These are phyloP conservation scores for Squalus acanthias DNA, from an alignment of 2,797 vertebrate species.

Conservation along the genomic window DNA sequence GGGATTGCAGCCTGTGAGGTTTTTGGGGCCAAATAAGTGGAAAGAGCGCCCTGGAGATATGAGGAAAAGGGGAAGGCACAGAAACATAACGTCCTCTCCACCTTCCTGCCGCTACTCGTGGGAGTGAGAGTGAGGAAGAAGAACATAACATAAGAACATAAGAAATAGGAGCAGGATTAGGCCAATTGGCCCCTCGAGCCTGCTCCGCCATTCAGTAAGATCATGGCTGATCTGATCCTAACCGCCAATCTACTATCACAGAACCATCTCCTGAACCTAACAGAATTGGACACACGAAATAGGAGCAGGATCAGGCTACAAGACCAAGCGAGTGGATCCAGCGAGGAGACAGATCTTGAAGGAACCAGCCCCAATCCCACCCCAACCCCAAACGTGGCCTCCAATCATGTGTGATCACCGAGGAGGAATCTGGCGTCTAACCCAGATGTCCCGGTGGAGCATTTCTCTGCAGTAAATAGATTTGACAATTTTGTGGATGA, in stretches of 20 bases:
- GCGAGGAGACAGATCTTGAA: background rate
- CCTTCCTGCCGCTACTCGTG: background rate
- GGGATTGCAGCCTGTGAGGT: background rate
- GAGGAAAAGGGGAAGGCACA: background rate
- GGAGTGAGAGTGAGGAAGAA: background rate
- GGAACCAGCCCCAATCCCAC: background rate
- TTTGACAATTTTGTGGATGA: no score
- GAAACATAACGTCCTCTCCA: background rate
- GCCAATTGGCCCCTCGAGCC: no score
- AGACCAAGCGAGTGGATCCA: background rate
- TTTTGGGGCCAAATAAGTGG: background rate
- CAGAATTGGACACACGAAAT: no score
- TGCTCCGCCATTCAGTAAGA: no score
- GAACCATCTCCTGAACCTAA: no score
- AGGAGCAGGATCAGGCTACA: no score
- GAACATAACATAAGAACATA: no score
- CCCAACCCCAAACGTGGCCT: background rate
- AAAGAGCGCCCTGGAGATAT: background rate
- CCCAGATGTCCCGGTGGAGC: background rate
- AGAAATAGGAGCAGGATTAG: no score
- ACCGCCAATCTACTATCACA: no score
- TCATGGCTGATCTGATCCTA: no score
- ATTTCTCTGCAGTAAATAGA: background rate
- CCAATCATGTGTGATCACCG: background rate
- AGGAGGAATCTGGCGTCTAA: background rate